A percentile compares a stretch with the other conserved stretches of the same genome.
Evolutionary conservation across 2,113 vertebrate genomes (phyloP).

Genomic region (Petromus typicus): DNA sequence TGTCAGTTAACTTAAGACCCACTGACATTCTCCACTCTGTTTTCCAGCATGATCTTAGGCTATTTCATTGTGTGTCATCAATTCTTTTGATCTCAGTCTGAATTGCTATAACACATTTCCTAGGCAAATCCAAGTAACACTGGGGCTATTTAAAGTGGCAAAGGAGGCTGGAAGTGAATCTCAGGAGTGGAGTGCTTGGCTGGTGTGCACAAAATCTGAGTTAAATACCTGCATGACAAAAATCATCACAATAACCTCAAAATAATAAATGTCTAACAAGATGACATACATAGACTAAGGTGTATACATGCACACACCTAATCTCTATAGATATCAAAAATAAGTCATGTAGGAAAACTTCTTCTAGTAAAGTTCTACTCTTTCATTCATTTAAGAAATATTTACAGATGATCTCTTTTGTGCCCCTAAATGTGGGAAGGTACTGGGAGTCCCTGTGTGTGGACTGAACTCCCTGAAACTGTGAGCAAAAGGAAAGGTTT

Average conservation of each 20-base stretch:
- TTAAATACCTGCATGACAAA: neutral
- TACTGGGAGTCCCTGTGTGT: neutral
- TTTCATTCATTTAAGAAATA: constrained; percentile 56
- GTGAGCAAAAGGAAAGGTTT: neutral
- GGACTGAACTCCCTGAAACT: neutral
- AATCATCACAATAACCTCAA: neutral
- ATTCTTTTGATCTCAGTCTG: neutral
- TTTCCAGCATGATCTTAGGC: neutral
- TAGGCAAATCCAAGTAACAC: constrained; percentile 4
- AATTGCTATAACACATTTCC: constrained; percentile 18
- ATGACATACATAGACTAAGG: constrained; percentile 7
- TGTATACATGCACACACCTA: neutral
- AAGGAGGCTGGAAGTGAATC: neutral
- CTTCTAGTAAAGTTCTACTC: neutral
- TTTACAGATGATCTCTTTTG: neutral
- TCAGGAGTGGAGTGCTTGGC: neutral
- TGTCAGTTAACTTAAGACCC: neutral
- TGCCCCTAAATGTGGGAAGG: neutral
- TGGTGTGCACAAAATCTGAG: neutral
- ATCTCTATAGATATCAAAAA: constrained; percentile 53
- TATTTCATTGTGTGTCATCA: neutral
- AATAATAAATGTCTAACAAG: neutral
- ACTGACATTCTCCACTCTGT: neutral
- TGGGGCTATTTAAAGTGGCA: constrained; percentile 15
- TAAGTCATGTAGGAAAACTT: neutral